Evolutionary conservation across 1,140 invertebrate species (phyloP).

Genomic region (Saxidomus purpurata): DNA sequence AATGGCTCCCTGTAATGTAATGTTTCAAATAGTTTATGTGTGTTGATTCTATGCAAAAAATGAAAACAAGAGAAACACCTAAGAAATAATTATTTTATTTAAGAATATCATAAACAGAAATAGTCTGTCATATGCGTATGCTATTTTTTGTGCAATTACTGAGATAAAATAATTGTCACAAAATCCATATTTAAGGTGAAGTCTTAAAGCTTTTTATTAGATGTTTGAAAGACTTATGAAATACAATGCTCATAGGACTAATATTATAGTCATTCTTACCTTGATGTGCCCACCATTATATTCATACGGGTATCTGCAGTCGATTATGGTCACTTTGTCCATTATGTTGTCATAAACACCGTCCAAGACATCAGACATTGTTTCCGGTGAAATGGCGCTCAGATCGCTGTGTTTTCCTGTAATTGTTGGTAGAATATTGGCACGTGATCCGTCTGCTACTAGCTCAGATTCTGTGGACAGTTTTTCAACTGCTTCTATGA

Average conservation of each 20-base stretch:
- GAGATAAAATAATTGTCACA: not conserved
- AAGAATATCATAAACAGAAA: too few relatives aligned
- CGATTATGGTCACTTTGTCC: constrained; percentile 72
- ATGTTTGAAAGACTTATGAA: not conserved
- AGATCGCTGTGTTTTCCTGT: constrained; percentile 50
- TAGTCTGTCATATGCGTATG: too few relatives aligned
- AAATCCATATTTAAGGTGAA: not conserved
- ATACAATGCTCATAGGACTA: not conserved
- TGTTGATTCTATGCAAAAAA: not conserved
- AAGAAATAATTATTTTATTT: too few relatives aligned
- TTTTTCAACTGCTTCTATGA: too few relatives aligned
- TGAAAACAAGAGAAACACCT: not conserved
- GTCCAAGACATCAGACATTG: constrained; percentile 72
- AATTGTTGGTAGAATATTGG: constrained; percentile 33
- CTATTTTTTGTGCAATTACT: not conserved
- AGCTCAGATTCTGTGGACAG: constrained; percentile 28
- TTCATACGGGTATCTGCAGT: too few relatives aligned
- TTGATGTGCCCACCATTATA: too few relatives aligned
- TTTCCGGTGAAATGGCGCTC: constrained; percentile 41
- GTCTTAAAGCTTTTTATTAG: not conserved
- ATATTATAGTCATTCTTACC: constrained; percentile 77
- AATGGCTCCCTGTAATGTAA: constrained; percentile 85
- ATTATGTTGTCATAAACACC: constrained; percentile 71
- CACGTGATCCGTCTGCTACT: too few relatives aligned
- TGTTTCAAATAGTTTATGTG: not conserved